A percentile compares a stretch with the other conserved stretches of the same genome.
phyloP scores from a whole-genome alignment of 2,888 invertebrate species.

The Scaptomyza flava region DNA sequence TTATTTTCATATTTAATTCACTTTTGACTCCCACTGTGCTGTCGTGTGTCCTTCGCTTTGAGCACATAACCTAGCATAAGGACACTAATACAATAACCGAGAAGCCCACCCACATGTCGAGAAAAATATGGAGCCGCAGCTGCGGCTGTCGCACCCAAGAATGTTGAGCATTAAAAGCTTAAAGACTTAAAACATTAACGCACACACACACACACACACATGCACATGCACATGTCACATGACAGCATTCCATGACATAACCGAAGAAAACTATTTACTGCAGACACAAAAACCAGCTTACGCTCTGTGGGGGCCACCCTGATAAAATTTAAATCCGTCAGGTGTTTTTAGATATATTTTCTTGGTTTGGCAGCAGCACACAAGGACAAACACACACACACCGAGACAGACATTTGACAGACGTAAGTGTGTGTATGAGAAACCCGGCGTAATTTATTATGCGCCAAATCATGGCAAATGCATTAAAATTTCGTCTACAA shows the following conservation, averaged over 20 bases:
- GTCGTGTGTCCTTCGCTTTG: constrained; percentile 17
- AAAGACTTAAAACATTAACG: constrained; percentile 71
- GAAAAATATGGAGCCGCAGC: constrained; percentile 34
- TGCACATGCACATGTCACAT: constrained; percentile 17
- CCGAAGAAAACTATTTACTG: constrained; percentile 60
- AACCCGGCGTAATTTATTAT: constrained; percentile 63
- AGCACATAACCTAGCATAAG: constrained; percentile 12
- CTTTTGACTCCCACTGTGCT: constrained; percentile 30
- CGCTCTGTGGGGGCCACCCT: constrained; percentile 37
- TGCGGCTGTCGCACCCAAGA: constrained; percentile 56
- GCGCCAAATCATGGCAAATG: constrained; percentile 73
- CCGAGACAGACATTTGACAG: constrained; percentile 38
- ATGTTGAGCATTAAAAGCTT: constrained; percentile 68
- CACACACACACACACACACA: constrained; percentile 36
- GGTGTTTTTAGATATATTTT: constrained; percentile 62
- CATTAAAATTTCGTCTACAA: constrained; percentile 71
- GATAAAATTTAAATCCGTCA: constrained; percentile 73
- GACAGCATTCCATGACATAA: constrained; percentile 40
- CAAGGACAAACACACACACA: constrained; percentile 20
- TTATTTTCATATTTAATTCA: constrained; percentile 40
- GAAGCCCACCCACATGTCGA: constrained; percentile 20
- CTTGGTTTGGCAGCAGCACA: constrained; percentile 28
- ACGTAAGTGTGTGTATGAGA: constrained; percentile 7
- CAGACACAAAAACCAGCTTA: constrained; percentile 37
- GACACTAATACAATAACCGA: constrained; percentile 30